Evolutionary conservation across 2,113 vertebrate genomes (phyloP).

Genomic region (Neogobius melanostomus): DNA sequence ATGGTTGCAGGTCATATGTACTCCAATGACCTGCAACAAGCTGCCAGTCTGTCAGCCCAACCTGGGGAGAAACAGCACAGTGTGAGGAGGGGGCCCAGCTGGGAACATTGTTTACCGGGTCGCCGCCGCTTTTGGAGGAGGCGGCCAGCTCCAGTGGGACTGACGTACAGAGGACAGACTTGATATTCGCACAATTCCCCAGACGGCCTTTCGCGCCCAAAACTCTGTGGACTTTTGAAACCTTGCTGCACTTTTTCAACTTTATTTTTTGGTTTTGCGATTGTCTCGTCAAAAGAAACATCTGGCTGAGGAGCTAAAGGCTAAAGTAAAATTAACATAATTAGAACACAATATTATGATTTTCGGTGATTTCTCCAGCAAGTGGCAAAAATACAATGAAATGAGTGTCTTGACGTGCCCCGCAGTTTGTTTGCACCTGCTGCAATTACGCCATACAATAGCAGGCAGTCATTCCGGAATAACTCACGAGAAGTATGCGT

Average conservation of each 20-base stretch:
- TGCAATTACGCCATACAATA: constrained; percentile 18
- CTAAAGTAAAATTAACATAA: constrained; percentile 31
- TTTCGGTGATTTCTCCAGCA: constrained; percentile 20
- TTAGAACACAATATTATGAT: constrained; percentile 22
- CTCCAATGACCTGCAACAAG: constrained; percentile 72
- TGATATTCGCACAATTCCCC: constrained; percentile 21
- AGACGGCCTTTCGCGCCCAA: constrained; percentile 5
- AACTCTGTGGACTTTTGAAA: background rate
- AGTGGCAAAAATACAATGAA: constrained; percentile 15
- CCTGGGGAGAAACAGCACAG: constrained; percentile 53
- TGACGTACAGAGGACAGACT: constrained; percentile 18
- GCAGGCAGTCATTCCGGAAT: background rate
- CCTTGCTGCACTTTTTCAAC: constrained; percentile 1
- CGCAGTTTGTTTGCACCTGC: constrained; percentile 23
- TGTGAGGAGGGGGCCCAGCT: constrained; percentile 24
- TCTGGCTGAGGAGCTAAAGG: constrained; percentile 10
- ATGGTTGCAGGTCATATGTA: constrained; percentile 41
- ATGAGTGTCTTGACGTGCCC: constrained; percentile 11
- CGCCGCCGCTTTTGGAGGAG: constrained; percentile 46
- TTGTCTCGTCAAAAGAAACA: constrained; percentile 28
- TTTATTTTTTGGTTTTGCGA: constrained; percentile 1
- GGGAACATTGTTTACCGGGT: constrained; percentile 60
- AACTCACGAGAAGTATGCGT: background rate
- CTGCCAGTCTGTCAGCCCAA: constrained; percentile 72
- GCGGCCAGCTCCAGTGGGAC: constrained; percentile 43